A percentile compares a stretch with the other conserved stretches of the same genome.
Evolutionary conservation across 2,113 vertebrate species (phyloP).

Genomic region (Centropristis striata): DNA sequence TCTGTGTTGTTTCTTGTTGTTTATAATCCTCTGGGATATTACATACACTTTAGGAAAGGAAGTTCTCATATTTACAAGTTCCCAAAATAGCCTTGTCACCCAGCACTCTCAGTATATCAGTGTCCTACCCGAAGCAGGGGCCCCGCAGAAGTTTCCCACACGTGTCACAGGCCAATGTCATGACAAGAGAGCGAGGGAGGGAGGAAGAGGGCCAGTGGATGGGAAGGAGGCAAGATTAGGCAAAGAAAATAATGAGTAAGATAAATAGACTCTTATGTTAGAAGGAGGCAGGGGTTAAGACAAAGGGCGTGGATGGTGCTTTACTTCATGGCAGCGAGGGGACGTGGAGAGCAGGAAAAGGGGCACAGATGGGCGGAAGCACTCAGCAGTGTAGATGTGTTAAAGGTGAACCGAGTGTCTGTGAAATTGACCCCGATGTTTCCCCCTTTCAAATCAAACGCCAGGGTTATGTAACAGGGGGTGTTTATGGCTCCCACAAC

Average conservation of each 20-base stretch:
- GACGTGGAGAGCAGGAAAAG: slow-evolving; percentile 64
- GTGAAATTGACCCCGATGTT: slow-evolving; percentile 65
- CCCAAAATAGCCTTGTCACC: slow-evolving; percentile 82
- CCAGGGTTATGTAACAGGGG: slow-evolving; percentile 47
- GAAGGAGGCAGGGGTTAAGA: neutral
- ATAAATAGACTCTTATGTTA: slow-evolving; percentile 26
- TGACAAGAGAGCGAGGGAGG: slow-evolving; percentile 58
- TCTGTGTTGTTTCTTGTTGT: slow-evolving; percentile 47
- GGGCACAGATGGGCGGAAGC: slow-evolving; percentile 77
- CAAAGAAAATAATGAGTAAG: slow-evolving; percentile 45
- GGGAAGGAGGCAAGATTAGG: slow-evolving; percentile 55
- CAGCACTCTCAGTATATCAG: slow-evolving; percentile 83
- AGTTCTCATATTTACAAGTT: slow-evolving; percentile 86
- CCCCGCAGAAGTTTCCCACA: slow-evolving; percentile 80
- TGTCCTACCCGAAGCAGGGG: slow-evolving; percentile 76
- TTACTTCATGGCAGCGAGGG: slow-evolving; percentile 17
- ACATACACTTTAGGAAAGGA: slow-evolving; percentile 82
- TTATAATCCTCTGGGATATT: slow-evolving; percentile 72
- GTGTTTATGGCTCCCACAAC: slow-evolving; percentile 26
- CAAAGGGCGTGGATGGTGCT: slow-evolving; percentile 15
- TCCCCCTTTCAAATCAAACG: slow-evolving; percentile 38
- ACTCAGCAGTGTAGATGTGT: slow-evolving; percentile 59
- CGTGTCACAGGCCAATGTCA: slow-evolving; percentile 79
- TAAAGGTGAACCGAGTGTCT: slow-evolving; percentile 68
- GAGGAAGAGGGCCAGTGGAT: slow-evolving; percentile 39